Base-by-base conservation (phyloP, 1,140 invertebrate genomes). In the Sesamia nonagrioides region DNA sequence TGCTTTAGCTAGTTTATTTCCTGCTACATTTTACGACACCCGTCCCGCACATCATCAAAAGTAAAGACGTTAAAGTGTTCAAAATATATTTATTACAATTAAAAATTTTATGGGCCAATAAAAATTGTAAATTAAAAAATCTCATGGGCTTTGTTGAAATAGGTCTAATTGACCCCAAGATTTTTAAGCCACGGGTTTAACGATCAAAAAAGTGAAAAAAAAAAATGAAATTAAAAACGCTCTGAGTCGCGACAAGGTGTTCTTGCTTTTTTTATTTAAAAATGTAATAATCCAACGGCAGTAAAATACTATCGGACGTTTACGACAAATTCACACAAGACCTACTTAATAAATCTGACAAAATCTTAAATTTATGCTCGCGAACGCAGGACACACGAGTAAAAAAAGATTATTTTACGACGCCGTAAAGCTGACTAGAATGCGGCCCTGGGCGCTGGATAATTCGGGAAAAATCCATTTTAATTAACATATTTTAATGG, bases 281-380 rank as follows among this genome's bases (percentile, higher is more conserved):
- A 82, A 83, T 83, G 86, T 88, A 88, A 91, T 88, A 88, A 88
- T 84, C 80, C 85, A 76, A 86, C 66, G 82, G 85, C 85, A 81
- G 76, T 92, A 91, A 90, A 94, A 88, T 90, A 89, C 84, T 88
- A 87, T 89, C 68, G 82, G 88, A 92, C 89, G 27, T 93, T 94
- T 90, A 94, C 87, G 90, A 92, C 87, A 88, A 91, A 90, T 92
- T 88, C 89, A 91, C 88, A 88, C 90, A 88, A 83, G 87, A 83
- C 84, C 86, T 89, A 92, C 87, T 90, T 88, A 90, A 90, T 89
- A 92, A 91, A 92, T 91, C 90, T 92, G 90, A 92, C 92, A 91
- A 82, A 87, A 89, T 82, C 79, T 85, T 73, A 84, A 91, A 91
- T 92, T 93, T 94, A 94, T 89, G 87, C 82, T 71, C 84, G 81